Evolutionary conservation across 1,140 invertebrate species (phyloP).

Genomic region (Hermatobates lingyangjiaoensis): DNA sequence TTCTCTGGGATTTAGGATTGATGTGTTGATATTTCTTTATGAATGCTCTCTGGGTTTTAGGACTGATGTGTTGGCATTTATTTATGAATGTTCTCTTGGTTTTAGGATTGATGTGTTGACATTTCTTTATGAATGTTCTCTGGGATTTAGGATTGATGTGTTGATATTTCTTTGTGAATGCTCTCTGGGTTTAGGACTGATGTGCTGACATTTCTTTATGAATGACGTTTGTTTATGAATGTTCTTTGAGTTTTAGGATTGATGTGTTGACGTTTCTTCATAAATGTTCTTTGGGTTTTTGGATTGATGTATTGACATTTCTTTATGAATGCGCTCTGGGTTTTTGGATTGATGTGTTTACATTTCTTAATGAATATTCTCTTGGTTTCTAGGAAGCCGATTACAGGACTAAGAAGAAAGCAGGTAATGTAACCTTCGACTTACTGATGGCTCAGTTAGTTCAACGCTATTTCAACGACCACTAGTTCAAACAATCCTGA

Average conservation of each 20-base stretch:
- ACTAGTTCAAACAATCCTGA: background rate
- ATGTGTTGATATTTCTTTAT: too few relatives aligned
- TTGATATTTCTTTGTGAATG: too few relatives aligned
- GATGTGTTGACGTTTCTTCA: background rate
- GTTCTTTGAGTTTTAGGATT: background rate
- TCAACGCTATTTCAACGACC: constrained; percentile 2
- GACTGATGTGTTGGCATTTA: too few relatives aligned
- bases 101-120: too few relatives aligned
- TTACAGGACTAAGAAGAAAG: background rate
- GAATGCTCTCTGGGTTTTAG: too few relatives aligned
- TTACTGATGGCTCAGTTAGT: constrained; percentile 3
- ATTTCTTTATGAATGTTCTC: too few relatives aligned
- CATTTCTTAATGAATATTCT: background rate
- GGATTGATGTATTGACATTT: background rate
- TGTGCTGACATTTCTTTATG: background rate
- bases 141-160: too few relatives aligned
- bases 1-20: too few relatives aligned
- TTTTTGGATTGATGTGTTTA: background rate
- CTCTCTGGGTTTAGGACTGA: too few relatives aligned
- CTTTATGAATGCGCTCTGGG: background rate
- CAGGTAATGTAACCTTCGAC: background rate
- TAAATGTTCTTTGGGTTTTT: background rate
- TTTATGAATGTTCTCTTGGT: too few relatives aligned
- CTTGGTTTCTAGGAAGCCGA: background rate
- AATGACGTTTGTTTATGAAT: background rate